These are phyloP conservation scores for Polymixis lichenea DNA, from an alignment of 2,888 invertebrate genomes.

Conservation along the genomic window DNA sequence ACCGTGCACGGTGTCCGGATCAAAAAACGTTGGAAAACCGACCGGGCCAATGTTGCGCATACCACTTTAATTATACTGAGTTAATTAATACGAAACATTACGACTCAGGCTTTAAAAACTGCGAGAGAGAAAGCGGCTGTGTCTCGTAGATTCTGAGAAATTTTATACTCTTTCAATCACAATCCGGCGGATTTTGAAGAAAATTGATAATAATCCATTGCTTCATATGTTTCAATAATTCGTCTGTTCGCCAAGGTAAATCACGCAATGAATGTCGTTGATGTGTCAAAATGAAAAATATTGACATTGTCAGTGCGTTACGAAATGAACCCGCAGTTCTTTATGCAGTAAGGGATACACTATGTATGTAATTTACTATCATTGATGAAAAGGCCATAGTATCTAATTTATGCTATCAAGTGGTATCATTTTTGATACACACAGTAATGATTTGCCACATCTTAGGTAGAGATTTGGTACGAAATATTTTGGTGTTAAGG, in stretches of 20 bases:
- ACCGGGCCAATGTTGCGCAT: conserved; percentile 79
- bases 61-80: conserved; percentile 87
- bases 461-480: no score
- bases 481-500: no score
- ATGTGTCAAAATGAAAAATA: not conserved
- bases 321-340: no score
- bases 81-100: conserved; percentile 87
- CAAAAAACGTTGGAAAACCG: conserved; percentile 73
- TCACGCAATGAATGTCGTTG: not conserved
- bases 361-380: not conserved
- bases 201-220: not conserved
- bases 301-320: no score
- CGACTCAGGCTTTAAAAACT: conserved; percentile 68
- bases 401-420: not conserved
- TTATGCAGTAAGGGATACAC: no score
- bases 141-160: not conserved
- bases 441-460: no score
- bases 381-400: not conserved
- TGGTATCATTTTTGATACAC: no score
- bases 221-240: not conserved
- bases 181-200: not conserved
- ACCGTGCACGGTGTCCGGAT: conserved; percentile 65
- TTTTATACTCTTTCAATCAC: not conserved
- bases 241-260: not conserved
- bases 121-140: conserved; percentile 35